Conservation (phyloP, 2,113 vertebrate species). For the Melanotaenia duboulayi region DNA sequence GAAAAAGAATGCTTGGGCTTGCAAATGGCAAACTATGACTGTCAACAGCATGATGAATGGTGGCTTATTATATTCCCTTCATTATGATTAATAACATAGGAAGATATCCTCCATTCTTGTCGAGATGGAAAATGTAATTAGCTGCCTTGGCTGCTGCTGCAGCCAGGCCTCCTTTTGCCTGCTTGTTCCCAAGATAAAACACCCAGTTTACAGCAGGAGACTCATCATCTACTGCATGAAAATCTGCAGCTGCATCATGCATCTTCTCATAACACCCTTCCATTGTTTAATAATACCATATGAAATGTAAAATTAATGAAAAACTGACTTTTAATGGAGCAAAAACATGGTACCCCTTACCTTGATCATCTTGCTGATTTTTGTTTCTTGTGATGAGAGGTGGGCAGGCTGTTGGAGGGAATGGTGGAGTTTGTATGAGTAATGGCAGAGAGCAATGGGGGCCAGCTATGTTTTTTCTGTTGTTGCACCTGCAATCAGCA, state of each 20-base stretch:
- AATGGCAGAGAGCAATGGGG: constrained; percentile 33
- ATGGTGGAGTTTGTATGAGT: background rate
- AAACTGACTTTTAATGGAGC: background rate
- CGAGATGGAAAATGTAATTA: constrained; percentile 84
- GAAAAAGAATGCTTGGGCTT: constrained; percentile 77
- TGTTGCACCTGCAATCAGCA: constrained; percentile 60
- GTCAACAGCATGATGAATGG: constrained; percentile 80
- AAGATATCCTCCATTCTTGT: constrained; percentile 80
- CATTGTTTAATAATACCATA: background rate
- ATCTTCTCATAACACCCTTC: constrained; percentile 8
- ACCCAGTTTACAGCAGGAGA: constrained; percentile 56
- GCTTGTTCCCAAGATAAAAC: constrained; percentile 61
- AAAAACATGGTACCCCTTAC: background rate
- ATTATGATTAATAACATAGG: constrained; percentile 85
- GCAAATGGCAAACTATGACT: constrained; percentile 79
- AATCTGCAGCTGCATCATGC: constrained; percentile 32
- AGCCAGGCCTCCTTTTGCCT: constrained; percentile 67
- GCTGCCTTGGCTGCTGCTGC: constrained; percentile 68
- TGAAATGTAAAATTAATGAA: background rate
- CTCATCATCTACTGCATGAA: constrained; percentile 15
- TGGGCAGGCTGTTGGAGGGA: background rate
- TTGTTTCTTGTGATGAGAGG: background rate
- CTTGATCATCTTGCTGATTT: background rate
- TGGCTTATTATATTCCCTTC: constrained; percentile 81
- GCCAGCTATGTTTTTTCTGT: constrained; percentile 43